Conservation (phyloP, 2,797 vertebrate genomes). For the Eulemur mongoz region DNA sequence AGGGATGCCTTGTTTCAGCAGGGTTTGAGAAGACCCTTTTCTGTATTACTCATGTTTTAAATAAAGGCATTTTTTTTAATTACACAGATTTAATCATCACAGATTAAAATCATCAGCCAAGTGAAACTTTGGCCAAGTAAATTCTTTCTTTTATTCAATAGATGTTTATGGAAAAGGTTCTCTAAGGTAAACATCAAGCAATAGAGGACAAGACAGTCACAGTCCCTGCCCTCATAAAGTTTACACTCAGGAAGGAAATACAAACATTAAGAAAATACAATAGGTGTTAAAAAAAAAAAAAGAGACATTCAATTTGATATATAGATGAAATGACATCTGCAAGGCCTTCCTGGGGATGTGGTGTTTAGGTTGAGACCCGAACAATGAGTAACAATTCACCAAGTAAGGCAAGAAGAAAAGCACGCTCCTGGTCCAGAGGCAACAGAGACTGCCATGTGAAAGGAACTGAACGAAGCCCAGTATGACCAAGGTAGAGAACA, state of each 20-base stretch:
- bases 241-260: neutral
- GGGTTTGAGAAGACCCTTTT: neutral
- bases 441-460: neutral
- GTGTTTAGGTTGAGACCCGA: neutral
- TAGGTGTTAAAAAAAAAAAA: conserved; percentile 30
- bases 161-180: neutral
- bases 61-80: neutral
- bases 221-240: neutral
- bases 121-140: neutral
- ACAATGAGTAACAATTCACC: neutral
- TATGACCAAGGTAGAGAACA: neutral
- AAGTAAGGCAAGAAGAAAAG: neutral
- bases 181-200: neutral
- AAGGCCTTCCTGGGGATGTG: neutral
- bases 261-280: neutral
- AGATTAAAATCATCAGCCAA: neutral
- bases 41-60: neutral
- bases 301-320: neutral
- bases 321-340: neutral
- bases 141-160: neutral
- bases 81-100: neutral
- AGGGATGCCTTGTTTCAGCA: neutral
- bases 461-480: neutral
- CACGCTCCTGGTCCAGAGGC: neutral
- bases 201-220: neutral